Evolutionary conservation across 2,888 invertebrate species (phyloP).

Genomic region (Bimastos eiseni): DNA sequence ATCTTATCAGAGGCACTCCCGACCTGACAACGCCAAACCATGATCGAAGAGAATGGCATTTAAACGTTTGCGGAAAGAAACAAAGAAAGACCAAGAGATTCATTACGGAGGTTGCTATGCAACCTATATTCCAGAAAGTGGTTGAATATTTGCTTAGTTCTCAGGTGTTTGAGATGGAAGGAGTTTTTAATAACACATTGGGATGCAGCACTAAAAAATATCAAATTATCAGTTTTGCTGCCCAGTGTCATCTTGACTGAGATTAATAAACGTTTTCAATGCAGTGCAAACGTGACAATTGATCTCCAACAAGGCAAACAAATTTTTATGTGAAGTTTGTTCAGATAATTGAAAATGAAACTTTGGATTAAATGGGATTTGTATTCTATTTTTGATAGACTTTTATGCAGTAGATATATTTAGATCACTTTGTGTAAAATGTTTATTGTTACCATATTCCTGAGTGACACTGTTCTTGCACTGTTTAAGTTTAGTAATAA

Average conservation of each 20-base stretch:
- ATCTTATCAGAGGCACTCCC: too few relatives aligned
- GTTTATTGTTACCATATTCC: background rate
- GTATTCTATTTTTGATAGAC: background rate
- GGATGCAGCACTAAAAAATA: background rate
- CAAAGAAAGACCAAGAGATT: too few relatives aligned
- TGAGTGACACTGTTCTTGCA: background rate
- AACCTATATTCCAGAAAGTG: too few relatives aligned
- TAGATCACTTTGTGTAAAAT: background rate
- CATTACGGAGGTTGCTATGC: too few relatives aligned
- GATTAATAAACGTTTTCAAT: background rate
- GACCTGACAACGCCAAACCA: too few relatives aligned
- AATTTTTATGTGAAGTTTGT: background rate
- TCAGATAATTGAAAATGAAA: background rate
- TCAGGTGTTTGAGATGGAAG: background rate
- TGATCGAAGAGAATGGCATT: too few relatives aligned
- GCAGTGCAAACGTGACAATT: background rate
- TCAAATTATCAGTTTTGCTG: background rate
- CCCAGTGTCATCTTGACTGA: background rate
- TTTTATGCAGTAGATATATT: background rate
- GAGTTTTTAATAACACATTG: background rate
- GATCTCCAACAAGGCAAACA: background rate
- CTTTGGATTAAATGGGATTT: background rate
- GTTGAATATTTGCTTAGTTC: background rate
- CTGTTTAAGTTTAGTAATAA: too few relatives aligned
- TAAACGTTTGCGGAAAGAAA: too few relatives aligned